A percentile compares a stretch with the other conserved stretches of the same genome.
phyloP scores from a whole-genome alignment of 2,113 vertebrate species.

The Perca schrenkii region DNA sequence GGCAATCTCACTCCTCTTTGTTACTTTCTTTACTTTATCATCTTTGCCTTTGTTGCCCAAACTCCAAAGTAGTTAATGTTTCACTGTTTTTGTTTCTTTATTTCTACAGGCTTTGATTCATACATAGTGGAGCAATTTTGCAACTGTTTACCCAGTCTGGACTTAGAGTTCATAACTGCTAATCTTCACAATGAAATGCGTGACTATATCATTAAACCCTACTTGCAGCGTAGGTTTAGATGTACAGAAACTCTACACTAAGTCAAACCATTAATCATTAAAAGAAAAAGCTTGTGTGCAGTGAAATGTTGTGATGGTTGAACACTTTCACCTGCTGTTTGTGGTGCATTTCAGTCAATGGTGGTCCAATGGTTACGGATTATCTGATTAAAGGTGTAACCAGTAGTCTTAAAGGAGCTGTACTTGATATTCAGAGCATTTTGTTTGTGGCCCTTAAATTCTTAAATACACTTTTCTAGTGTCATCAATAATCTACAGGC shows the following conservation, averaged over 20 bases:
- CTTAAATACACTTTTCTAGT: not conserved
- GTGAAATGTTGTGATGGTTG: not conserved
- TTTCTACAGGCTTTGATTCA: not conserved
- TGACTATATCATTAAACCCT: not conserved
- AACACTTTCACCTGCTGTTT: not conserved
- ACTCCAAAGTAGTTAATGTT: constrained; percentile 22
- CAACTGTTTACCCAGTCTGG: constrained; percentile 4
- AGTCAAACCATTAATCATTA: not conserved
- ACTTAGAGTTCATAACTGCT: not conserved
- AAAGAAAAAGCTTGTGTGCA: not conserved
- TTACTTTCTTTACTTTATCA: constrained; percentile 10
- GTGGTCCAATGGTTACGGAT: not conserved
- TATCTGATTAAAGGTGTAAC: not conserved
- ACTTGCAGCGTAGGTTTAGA: not conserved
- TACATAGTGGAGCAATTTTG: not conserved
- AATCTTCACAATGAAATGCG: not conserved
- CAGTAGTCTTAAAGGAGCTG: not conserved
- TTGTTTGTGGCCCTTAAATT: not conserved
- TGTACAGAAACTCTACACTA: not conserved
- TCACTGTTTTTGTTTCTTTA: constrained; percentile 10
- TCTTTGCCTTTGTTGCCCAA: constrained; percentile 18
- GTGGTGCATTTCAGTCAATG: not conserved
- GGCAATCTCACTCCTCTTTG: constrained; percentile 29
- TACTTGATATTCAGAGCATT: not conserved
- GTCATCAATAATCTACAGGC: constrained; percentile 6